These are phyloP conservation scores for Bungarus multicinctus DNA, from an alignment of 2,113 vertebrate genomes.

Conservation along the genomic window DNA sequence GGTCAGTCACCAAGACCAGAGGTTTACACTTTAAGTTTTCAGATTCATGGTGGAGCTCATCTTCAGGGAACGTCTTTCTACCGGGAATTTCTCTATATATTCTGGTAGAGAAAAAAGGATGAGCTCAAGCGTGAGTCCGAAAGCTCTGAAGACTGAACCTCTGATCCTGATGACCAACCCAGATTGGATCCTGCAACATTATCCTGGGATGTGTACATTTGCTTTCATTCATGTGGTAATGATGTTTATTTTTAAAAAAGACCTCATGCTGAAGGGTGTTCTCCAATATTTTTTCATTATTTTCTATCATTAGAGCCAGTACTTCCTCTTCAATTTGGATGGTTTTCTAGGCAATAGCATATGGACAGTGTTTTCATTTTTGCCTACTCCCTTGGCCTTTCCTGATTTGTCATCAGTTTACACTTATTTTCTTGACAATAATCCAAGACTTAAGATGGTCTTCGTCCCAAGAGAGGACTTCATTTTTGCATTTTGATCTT, in stretches of 20 bases:
- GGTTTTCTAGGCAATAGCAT: background rate
- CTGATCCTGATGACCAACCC: background rate
- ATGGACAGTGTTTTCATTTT: background rate
- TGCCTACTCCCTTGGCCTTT: background rate
- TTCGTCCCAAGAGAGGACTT: background rate
- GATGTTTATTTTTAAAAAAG: background rate
- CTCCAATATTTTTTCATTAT: background rate
- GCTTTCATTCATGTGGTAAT: background rate
- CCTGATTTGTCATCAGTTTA: background rate
- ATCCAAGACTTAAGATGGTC: background rate
- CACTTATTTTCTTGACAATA: background rate
- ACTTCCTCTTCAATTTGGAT: background rate
- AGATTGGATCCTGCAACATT: background rate
- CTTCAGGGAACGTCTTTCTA: background rate
- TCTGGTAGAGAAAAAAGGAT: background rate
- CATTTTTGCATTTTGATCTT: background rate
- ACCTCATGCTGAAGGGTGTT: background rate
- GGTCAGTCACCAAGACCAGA: background rate
- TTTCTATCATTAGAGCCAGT: background rate
- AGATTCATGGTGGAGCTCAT: background rate
- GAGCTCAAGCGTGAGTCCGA: background rate
- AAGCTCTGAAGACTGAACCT: background rate
- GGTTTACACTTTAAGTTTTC: background rate
- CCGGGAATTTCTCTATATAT: too few relatives aligned
- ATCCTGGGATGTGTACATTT: background rate